Evolutionary conservation across 1,140 invertebrate species (phyloP), one percentile per base, ranked within the genome.

Genomic region (Lysiphlebus fabarum): DNA sequence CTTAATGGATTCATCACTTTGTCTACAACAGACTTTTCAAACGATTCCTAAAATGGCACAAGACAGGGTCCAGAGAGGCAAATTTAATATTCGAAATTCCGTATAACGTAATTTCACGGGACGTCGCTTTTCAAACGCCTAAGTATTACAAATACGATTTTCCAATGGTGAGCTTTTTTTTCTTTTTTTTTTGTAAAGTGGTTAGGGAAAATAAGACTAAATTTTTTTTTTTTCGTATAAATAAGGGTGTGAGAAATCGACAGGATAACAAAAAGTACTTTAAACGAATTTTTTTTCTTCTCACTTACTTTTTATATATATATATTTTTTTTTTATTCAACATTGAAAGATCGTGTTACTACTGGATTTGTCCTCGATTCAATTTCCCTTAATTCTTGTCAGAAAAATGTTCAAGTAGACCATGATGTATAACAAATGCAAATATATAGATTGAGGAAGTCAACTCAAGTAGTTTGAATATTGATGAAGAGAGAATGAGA

Each of bases 111-210:
- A 72, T 72, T 72, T 72, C 62, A 69, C 64, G 67, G 62, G 55
- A 67, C 64, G 64, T 63, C 69, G 57, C 57, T 36, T 62, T 58
- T 58, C 61, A 59, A 66, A 70, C 47, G 70, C 68, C 62, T 58
- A 62, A 70, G 68, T 60, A 68, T 69, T 71, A 69, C 53, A 70
- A 73, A 70, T 70, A 67, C 65, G 65, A 71, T 73, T 73, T 73
- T 63, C 65, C 66, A 61, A 26, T 49, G 53, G 50, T 48, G 53
- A 45, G 54, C 17, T 26, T 26, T 26, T 26, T 26, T 26, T 26
- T 26, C 4, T 63, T 48, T 47, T 26, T 26, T 26, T 26, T 63
- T 48, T 47, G 47, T 53, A 36, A 38, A 41, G 40, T 42, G 14
- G 40, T 50, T 49, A n/a, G 53, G 45, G 14, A 36, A 50, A 50